Evolutionary conservation across 2,113 vertebrate genomes (phyloP).

Genomic region (Paratilapia polleni): DNA sequence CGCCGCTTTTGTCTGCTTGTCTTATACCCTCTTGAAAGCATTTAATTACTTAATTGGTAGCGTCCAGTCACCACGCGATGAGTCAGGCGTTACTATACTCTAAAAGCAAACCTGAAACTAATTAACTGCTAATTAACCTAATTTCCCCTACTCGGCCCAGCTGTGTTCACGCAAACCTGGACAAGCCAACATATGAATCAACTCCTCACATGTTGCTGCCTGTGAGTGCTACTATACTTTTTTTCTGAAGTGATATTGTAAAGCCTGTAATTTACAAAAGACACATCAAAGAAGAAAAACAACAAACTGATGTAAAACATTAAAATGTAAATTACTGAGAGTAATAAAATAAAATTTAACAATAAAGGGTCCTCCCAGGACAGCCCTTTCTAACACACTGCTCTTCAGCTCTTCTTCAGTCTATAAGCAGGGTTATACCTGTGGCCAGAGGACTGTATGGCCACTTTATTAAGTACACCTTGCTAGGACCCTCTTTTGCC

Average conservation of each 20-base stretch:
- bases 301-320: neutral
- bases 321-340: accelerated
- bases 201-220: neutral
- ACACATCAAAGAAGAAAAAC: accelerated
- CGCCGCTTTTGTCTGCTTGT: neutral
- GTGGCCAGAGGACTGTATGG: neutral
- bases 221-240: neutral
- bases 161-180: neutral
- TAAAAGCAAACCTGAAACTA: conserved; percentile 12
- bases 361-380: neutral
- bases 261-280: neutral
- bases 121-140: conserved; percentile 18
- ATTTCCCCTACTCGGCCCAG: conserved; percentile 10
- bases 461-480: neutral
- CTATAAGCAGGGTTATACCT: neutral
- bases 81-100: neutral
- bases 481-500: neutral
- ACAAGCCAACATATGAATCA: neutral
- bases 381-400: neutral
- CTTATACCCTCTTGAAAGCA: conserved; percentile 31
- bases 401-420: neutral
- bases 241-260: neutral
- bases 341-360: neutral
- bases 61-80: neutral
- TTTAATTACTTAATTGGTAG: conserved; percentile 40